Percentiles rank a stretch among this genome's conserved stretches.
Evolutionary conservation across 1,140 invertebrate genomes (phyloP).

Genomic region (Orchestia grillus): DNA sequence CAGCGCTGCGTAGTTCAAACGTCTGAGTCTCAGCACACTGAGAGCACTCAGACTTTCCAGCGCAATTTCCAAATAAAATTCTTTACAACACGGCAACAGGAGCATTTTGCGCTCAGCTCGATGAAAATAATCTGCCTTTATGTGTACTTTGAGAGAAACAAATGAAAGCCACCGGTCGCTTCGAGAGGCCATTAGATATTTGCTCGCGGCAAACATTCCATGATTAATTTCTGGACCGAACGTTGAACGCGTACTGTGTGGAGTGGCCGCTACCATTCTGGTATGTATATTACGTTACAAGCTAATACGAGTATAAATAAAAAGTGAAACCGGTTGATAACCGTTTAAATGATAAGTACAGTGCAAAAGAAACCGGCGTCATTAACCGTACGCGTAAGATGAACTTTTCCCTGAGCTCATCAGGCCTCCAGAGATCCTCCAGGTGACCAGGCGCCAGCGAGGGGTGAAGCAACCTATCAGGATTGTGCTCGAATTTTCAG

Average conservation of each 20-base stretch:
- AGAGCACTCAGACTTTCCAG: not conserved
- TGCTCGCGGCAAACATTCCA: not conserved
- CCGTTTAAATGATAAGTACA: not conserved
- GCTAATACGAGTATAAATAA: not conserved
- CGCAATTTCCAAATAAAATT: not conserved
- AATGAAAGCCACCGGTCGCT: not conserved
- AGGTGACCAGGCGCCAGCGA: not conserved
- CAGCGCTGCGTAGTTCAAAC: not conserved
- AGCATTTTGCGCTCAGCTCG: not conserved
- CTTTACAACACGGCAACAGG: not conserved
- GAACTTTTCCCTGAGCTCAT: not conserved
- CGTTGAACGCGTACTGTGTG: not conserved
- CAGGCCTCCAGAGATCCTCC: not conserved
- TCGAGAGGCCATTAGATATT: not conserved
- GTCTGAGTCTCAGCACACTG: not conserved
- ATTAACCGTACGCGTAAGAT: not conserved
- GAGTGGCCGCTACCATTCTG: not conserved
- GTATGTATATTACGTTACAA: not conserved
- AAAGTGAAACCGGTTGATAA: not conserved
- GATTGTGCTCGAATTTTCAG: too few relatives aligned
- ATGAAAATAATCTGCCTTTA: not conserved
- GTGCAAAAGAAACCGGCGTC: not conserved
- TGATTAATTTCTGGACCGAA: not conserved
- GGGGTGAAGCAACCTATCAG: too few relatives aligned
- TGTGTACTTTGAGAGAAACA: slow-evolving; percentile 8